phyloP scores from a whole-genome alignment of 2,113 vertebrate species.

The Orycteropus afer region DNA sequence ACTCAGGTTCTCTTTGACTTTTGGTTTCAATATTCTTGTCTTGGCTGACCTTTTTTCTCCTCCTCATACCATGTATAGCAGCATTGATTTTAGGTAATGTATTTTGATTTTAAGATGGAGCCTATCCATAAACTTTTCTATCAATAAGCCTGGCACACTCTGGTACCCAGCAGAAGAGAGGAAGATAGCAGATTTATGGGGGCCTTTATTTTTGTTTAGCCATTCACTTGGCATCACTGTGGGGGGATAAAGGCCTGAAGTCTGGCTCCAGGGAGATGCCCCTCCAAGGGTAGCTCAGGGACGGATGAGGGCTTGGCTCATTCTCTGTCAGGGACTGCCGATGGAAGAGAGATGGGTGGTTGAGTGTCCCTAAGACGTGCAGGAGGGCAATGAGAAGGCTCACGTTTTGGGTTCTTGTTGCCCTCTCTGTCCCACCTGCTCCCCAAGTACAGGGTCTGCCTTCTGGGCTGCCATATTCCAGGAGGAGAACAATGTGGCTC shows the following conservation, averaged over 20 bases:
- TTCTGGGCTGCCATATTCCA: not conserved
- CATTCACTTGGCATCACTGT: not conserved
- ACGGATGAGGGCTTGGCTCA: rapidly evolving
- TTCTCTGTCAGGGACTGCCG: not conserved
- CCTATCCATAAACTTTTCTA: constrained; percentile 67
- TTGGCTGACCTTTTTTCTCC: constrained; percentile 36
- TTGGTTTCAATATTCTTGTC: not conserved
- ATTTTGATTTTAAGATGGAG: constrained; percentile 64
- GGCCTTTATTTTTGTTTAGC: constrained; percentile 48
- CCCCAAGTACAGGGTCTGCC: not conserved
- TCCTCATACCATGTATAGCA: not conserved
- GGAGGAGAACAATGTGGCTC: not conserved
- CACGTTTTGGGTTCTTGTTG: not conserved
- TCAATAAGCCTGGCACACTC: constrained; percentile 43
- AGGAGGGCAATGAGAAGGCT: not conserved
- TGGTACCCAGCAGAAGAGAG: constrained; percentile 25
- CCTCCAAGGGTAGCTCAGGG: not conserved
- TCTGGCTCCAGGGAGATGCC: not conserved
- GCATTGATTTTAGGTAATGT: constrained; percentile 51
- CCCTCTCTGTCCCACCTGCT: not conserved
- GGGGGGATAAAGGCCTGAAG: not conserved
- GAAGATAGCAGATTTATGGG: constrained; percentile 57
- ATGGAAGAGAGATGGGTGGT: not conserved
- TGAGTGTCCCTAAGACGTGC: no score
- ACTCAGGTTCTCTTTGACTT: not conserved